Percentiles rank a stretch among this genome's conserved stretches.
Evolutionary conservation across 2,888 invertebrate genomes (phyloP).

Genomic region (Yponomeuta cagnagella): DNA sequence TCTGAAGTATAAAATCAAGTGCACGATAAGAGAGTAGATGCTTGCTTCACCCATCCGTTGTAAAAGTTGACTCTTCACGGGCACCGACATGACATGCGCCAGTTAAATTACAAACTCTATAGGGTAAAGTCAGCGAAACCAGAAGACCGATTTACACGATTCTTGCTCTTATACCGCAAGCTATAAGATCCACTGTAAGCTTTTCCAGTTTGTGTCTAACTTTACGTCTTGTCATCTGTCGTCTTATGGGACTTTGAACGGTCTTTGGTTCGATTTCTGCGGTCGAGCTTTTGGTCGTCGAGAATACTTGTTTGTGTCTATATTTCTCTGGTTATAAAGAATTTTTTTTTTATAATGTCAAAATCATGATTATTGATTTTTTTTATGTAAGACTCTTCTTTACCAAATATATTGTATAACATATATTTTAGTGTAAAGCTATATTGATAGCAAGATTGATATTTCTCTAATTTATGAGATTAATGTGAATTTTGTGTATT

Average conservation of each 20-base stretch:
- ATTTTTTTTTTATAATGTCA: no score
- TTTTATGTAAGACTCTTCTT: no score
- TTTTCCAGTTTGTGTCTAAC: no score
- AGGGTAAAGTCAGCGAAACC: conserved; percentile 21
- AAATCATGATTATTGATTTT: no score
- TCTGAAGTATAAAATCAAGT: not conserved
- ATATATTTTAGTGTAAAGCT: no score
- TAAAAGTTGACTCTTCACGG: conserved; percentile 69
- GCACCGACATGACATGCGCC: conserved; percentile 59
- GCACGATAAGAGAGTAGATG: conserved; percentile 20
- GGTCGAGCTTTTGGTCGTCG: not conserved
- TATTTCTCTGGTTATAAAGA: not conserved
- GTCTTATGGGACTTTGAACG: conserved; percentile 18
- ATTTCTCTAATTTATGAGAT: no score
- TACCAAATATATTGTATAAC: no score
- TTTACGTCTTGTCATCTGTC: conserved; percentile 48
- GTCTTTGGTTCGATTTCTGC: not conserved
- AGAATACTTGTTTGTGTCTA: not conserved
- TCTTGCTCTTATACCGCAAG: no score
- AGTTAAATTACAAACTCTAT: conserved; percentile 58
- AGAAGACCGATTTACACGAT: no score
- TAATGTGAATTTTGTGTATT: no score
- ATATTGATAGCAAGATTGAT: no score
- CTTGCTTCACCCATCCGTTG: conserved; percentile 62
- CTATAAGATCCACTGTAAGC: no score